Conservation (phyloP, 2,888 invertebrate genomes). For the Polymixis flavicincta region DNA sequence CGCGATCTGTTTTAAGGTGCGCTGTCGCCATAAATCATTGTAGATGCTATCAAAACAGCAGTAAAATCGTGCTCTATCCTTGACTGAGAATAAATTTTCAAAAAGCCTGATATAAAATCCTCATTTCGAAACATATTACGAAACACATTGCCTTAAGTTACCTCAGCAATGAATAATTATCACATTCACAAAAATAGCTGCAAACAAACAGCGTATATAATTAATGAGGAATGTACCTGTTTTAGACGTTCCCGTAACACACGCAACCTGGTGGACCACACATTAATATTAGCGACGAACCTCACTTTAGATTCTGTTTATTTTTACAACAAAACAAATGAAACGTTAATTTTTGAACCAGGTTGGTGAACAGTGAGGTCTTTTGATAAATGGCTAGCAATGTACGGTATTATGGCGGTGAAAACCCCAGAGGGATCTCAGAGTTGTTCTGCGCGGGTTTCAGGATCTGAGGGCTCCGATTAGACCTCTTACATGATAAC, state of each 20-base stretch:
- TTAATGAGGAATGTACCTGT: constrained; percentile 64
- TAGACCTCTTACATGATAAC: constrained; percentile 33
- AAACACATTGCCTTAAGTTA: constrained; percentile 20
- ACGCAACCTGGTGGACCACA: constrained; percentile 68
- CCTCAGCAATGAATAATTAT: constrained; percentile 25
- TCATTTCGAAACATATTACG: constrained; percentile 25
- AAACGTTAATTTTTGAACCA: constrained; percentile 27
- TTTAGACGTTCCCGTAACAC: constrained; percentile 65
- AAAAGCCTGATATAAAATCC: constrained; percentile 18
- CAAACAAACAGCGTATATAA: constrained; percentile 58
- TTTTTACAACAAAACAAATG: constrained; percentile 47
- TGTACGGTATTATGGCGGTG: constrained; percentile 31
- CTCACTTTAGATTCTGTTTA: constrained; percentile 32
- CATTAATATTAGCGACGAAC: constrained; percentile 68
- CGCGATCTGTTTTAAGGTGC: constrained; percentile 38
- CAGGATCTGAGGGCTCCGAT: constrained; percentile 25
- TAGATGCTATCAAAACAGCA: constrained; percentile 50
- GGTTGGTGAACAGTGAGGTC: constrained; percentile 10
- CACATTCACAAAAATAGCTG: constrained; percentile 59
- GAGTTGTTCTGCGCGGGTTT: constrained; percentile 2
- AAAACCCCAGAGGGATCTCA: constrained; percentile 32
- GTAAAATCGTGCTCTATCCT: constrained; percentile 46
- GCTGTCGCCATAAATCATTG: constrained; percentile 49
- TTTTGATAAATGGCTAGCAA: constrained; percentile 46
- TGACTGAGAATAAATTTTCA: constrained; percentile 27